Conservation (phyloP, 2,113 vertebrate genomes). For the Cryptomyrus ogoouensis region DNA sequence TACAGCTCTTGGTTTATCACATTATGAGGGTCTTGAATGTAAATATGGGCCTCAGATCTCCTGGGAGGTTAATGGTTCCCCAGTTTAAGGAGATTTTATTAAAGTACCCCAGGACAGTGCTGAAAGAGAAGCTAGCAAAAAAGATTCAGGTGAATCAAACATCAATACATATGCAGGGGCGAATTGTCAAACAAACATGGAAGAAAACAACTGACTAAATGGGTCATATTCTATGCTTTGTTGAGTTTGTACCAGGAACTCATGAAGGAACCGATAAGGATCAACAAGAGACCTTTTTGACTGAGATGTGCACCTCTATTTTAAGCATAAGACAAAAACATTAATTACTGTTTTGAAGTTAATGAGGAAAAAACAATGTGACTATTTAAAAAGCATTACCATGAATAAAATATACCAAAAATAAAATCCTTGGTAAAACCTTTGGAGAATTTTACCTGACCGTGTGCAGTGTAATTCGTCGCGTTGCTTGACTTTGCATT, state of each 20-base stretch:
- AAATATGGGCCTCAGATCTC: constrained; percentile 19
- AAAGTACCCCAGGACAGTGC: background rate
- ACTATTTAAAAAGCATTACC: background rate
- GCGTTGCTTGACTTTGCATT: background rate
- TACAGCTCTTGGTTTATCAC: constrained; percentile 36
- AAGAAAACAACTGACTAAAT: background rate
- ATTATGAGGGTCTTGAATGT: constrained; percentile 32
- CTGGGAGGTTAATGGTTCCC: background rate
- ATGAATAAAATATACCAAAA: background rate
- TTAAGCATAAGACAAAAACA: background rate
- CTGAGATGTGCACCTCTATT: background rate
- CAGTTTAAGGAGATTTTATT: background rate
- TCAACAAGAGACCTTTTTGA: background rate
- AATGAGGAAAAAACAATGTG: background rate
- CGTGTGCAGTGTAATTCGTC: background rate
- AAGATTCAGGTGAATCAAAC: background rate
- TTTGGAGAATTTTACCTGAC: background rate
- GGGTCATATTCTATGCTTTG: background rate
- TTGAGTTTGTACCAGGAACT: background rate
- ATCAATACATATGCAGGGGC: background rate
- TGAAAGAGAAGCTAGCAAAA: background rate
- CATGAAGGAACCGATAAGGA: background rate
- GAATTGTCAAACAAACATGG: background rate
- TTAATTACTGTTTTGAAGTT: background rate
- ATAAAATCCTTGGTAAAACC: background rate